These are phyloP conservation scores for Hippocampus comes DNA, from an alignment of 2,113 vertebrate species.

Conservation along the genomic window DNA sequence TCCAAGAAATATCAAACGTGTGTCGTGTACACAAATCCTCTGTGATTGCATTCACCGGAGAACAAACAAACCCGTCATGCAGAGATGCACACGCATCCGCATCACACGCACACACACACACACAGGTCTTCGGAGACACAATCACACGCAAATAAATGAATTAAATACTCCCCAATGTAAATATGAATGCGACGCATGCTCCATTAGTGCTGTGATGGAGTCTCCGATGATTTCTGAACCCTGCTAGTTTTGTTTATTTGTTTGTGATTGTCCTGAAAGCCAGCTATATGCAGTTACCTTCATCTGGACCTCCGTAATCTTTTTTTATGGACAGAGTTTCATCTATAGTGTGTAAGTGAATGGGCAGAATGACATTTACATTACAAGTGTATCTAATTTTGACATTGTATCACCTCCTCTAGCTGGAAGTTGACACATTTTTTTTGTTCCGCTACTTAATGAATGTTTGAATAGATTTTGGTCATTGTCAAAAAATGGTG, in stretches of 20 bases:
- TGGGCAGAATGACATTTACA: background rate
- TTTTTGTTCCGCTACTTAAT: no score
- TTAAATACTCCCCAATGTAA: conserved; percentile 44
- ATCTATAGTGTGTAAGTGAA: background rate
- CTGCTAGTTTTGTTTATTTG: conserved; percentile 37
- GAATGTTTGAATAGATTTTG: no score
- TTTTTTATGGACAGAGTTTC: background rate
- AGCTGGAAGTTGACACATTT: no score
- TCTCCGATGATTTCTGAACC: conserved; percentile 28
- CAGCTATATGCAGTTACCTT: conserved; percentile 35
- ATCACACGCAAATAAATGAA: conserved; percentile 47
- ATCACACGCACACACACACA: background rate
- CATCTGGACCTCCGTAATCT: background rate
- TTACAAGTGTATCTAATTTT: background rate
- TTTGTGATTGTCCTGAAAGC: conserved; percentile 24
- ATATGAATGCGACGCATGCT: conserved; percentile 36
- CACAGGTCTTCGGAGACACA: conserved; percentile 33
- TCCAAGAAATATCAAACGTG: conserved; percentile 11
- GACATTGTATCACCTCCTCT: no score
- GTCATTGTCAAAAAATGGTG: no score
- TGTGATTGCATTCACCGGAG: conserved; percentile 32
- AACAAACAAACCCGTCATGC: conserved; percentile 45
- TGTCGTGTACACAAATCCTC: conserved; percentile 29
- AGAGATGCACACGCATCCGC: conserved; percentile 3
- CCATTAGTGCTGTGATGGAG: conserved; percentile 44